Base-by-base conservation (phyloP, 2,113 vertebrate genomes). In the Rostratula benghalensis region DNA sequence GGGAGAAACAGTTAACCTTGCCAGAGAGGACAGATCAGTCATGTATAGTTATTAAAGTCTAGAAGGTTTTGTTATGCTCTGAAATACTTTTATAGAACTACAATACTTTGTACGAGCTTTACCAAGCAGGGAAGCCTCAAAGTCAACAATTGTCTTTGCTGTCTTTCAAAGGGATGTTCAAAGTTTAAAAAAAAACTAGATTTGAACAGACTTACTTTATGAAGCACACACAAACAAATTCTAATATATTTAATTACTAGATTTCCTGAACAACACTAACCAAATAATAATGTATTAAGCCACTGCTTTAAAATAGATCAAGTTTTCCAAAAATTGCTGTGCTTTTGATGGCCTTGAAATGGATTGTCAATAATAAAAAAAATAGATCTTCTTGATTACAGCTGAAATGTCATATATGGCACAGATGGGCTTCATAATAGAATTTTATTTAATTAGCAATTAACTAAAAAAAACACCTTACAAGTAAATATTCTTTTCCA, bases 1-100 rank as follows among this genome's bases (percentile, higher is more conserved):
- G 97, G 98, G 97, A 98, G 96, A 98, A 98, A 97, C 97, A 91
- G 98, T 98, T 98, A 98, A 98, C 98, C 98, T 98, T 98, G 97
- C 97, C 96, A 88, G 98, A 97, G 93, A 98, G 97, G 97, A 98
- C 97, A 98, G 97, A 98, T 98, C 97, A 97, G 97, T 98, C 98
- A 98, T 96, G 96, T 97, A 98, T 94, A 97, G 97, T 98, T 98
- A 98, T 98, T 98, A 98, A 98, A 97, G 96, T 95, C 97, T 97
- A 93, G 93, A 97, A 97, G 98, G 97, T 97, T 98, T 98, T 97
- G 97, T 98, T 97, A 97, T 96, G 86, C 82, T 97, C 95, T 97
- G 93, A 97, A 98, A 97, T 97, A 97, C 91, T 97, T 98, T 96
- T 94, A 85, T 87, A 83, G 85, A 96, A 90, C 77, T 89, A 86